phyloP scores from a whole-genome alignment of 2,113 vertebrate species.

The Chiloscyllium plagiosum region DNA sequence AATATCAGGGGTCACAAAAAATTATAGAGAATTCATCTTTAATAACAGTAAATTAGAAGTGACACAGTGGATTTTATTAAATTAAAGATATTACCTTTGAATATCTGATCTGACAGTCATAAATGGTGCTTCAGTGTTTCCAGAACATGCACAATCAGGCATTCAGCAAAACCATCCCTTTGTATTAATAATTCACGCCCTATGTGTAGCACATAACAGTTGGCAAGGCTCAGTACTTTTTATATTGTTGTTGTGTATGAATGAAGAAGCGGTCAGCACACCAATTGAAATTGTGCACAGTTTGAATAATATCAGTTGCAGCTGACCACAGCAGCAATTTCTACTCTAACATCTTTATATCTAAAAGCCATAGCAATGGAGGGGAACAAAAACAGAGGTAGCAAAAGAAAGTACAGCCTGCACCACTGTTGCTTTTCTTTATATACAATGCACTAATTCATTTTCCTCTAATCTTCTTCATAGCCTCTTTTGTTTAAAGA shows the following conservation, averaged over 20 bases:
- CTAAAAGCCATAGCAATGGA: not conserved
- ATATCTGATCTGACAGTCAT: slow-evolving; percentile 19
- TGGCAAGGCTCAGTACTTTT: not conserved
- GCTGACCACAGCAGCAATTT: not conserved
- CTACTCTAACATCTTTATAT: not conserved
- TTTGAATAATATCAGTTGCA: not conserved
- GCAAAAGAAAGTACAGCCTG: not conserved
- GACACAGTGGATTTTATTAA: slow-evolving; percentile 27
- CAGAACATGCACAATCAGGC: slow-evolving; percentile 13
- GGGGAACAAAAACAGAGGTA: not conserved
- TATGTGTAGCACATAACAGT: not conserved
- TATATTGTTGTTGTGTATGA: not conserved
- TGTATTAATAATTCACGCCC: slow-evolving; percentile 12
- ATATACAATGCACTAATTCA: not conserved
- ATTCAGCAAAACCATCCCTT: not conserved
- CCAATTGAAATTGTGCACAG: not conserved
- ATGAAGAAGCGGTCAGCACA: not conserved
- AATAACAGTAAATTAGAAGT: slow-evolving; percentile 29
- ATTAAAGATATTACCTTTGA: slow-evolving; percentile 19
- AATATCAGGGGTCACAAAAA: slow-evolving; percentile 14
- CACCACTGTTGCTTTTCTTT: not conserved
- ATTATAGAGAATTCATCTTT: slow-evolving; percentile 13
- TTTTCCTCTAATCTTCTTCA: not conserved
- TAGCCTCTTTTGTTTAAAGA: not conserved
- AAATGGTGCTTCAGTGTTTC: not conserved